Base-by-base conservation (phyloP, 2,888 invertebrate genomes). In the Spilosoma lubricipeda region DNA sequence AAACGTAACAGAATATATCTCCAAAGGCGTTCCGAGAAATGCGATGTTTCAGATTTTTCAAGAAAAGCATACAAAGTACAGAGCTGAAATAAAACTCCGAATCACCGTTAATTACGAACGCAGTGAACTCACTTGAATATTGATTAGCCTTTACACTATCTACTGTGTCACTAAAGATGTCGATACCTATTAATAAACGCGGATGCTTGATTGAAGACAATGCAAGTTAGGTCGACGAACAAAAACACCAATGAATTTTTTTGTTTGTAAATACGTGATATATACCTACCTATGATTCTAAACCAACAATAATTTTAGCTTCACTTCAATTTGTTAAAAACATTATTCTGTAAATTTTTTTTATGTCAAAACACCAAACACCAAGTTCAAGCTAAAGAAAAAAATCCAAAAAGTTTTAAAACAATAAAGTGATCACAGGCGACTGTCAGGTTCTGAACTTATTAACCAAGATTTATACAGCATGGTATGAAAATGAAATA, bases 331-430 rank as follows among this genome's bases (percentile, higher is more conserved):
- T 15, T 4, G 13, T 15, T n/a, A 59, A 27, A 59, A 27, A 59
- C n/a, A n/a, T 27, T 59, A 13, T 27, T 27, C 15, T 30, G 7
- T 33, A 33, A 56, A 3, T 15, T 13, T 75, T 42, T 82, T 77
- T 70, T 72, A 42, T 77, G 72, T 76, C 67, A 71, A 75, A 83
- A 80, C 77, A 78, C 80, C 52, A 75, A 75, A 85, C 81, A 82
- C 2, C 18, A 56, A 82, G 83, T 75, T 82, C 74, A 77, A 73
- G 77, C 70, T 72, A 72, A 71, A 71, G 75, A 79, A 77, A 86
- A 85, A 88, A 87, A 85, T 83, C 67, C 80, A 86, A 89, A 87
- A 85, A 86, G 88, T 84, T 36, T 36, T 2, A 33, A 81, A 73
- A 76, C 73, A 76, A 68, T 77, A 78, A 48, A 59, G 42, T 64